Evolutionary conservation across 2,113 vertebrate genomes (phyloP), one percentile per base, ranked within the genome.

Genomic region (Anhinga rufa): DNA sequence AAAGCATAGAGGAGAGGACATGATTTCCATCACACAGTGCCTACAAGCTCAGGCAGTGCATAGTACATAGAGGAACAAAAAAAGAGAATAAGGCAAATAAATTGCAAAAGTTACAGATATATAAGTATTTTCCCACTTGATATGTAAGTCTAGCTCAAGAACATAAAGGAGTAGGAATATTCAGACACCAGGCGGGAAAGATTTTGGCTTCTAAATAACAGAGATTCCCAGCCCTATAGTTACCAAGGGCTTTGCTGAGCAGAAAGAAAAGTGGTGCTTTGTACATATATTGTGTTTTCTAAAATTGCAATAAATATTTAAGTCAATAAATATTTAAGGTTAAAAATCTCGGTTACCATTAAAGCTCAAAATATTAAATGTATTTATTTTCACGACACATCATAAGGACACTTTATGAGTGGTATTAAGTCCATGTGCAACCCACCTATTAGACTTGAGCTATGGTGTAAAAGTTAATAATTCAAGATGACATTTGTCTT

Each of bases 321-420:
- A n/a, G 48, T 49, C 26, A 68, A 49, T 82, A 91, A 84, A 84
- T 91, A 84, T 79, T 89, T 89, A 55, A n/a, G 28, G 58, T 72
- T 48, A 84, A 90, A 90, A 72, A 29, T 15, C 19, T 85, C 44
- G 14, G n/a, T 93, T 87, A 34, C 34, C 52, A 57, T 69, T 72
- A 82, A 90, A 92, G 5, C 19, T 72, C 20, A 51, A 31, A 65
- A 54, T n/a, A 60, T 79, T 75, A 68, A 86, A 80, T 68, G 12
- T 26, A 55, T 81, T 85, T 74, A 32, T 83, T 92, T 86, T 62
- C 24, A 38, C 1, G 4, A 5, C 32, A 32, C 22, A 32, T 77
- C n/a, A 24, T 26, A 58, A 88, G 21, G 26, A 34, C n/a, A 19
- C 10, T 61, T 78, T 65, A 57, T 32, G 10, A 5, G 11, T 58